A percentile compares a stretch with the other conserved stretches of the same genome.
These are phyloP conservation scores for Astyanax mexicanus DNA, from an alignment of 2,797 vertebrate genomes.

Conservation along the genomic window DNA sequence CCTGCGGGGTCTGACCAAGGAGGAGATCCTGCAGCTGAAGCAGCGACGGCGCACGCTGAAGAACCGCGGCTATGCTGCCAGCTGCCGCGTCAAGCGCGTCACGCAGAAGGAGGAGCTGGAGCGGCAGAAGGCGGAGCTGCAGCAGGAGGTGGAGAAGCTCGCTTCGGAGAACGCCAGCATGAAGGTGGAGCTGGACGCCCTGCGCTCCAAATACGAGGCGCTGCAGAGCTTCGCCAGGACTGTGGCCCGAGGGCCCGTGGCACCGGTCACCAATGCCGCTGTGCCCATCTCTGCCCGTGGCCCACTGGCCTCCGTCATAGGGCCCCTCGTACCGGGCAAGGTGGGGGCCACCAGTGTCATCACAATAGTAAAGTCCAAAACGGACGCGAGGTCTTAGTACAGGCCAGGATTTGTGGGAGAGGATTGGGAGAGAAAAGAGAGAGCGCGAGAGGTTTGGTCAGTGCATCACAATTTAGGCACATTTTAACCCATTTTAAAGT, in stretches of 20 bases:
- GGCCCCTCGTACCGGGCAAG: conserved; percentile 93
- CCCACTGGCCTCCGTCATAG: conserved; percentile 86
- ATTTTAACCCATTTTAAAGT: neutral
- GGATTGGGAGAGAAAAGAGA: neutral
- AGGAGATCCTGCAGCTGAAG: conserved; percentile 96
- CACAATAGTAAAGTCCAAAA: conserved; percentile 99
- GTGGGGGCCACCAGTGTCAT: conserved; percentile 96
- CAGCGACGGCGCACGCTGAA: conserved; percentile 96
- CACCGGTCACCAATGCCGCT: conserved; percentile 85
- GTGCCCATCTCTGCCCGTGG: conserved; percentile 85
- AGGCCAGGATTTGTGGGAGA: conserved; percentile 46
- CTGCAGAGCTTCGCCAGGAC: conserved; percentile 98
- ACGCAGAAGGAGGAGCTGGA: conserved; percentile 99
- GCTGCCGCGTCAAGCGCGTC: conserved; percentile 95
- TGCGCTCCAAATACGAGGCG: conserved; percentile 97
- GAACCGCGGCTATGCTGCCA: conserved; percentile 96
- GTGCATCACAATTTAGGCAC: conserved; percentile 65
- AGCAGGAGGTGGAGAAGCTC: conserved; percentile 98
- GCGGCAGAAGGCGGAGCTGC: conserved; percentile 95
- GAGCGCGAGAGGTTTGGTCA: conserved; percentile 68
- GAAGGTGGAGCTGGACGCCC: conserved; percentile 94
- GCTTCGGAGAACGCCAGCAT: conserved; percentile 95
- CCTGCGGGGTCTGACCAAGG: conserved; percentile 93
- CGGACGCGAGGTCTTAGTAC: conserved; percentile 94
- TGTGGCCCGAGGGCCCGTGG: conserved; percentile 92